These are phyloP conservation scores for Aphelinus atriplicis DNA, from an alignment of 1,140 invertebrate genomes.

Conservation along the genomic window DNA sequence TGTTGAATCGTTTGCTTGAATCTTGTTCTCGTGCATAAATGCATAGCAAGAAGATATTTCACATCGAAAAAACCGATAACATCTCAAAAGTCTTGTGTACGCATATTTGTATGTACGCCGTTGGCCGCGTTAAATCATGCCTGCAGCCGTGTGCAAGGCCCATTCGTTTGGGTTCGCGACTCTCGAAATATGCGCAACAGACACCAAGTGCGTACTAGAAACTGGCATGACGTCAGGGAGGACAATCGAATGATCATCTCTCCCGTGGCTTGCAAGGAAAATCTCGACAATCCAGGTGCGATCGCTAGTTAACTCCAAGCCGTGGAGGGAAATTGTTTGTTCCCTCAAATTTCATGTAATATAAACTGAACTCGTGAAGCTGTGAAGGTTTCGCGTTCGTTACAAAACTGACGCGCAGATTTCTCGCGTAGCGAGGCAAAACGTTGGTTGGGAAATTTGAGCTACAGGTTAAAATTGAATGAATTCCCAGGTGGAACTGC, in stretches of 20 bases:
- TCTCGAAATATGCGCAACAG: constrained; percentile 6
- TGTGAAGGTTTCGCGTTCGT: too few relatives aligned
- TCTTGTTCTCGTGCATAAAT: not conserved
- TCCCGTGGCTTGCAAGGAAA: not conserved
- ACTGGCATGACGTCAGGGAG: not conserved
- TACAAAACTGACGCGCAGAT: too few relatives aligned
- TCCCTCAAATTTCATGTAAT: too few relatives aligned
- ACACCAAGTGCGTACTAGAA: not conserved
- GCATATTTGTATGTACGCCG: not conserved
- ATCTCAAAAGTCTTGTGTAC: constrained; percentile 9
- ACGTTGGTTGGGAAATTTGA: too few relatives aligned
- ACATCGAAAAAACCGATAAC: constrained; percentile 22
- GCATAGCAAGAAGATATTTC: constrained; percentile 1
- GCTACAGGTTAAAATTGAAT: too few relatives aligned
- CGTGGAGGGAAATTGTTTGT: too few relatives aligned
- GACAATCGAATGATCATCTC: constrained; percentile 2
- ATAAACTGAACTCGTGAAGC: too few relatives aligned
- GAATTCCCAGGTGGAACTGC: too few relatives aligned
- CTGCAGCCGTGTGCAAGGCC: not conserved
- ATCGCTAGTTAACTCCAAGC: too few relatives aligned
- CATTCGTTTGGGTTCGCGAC: not conserved
- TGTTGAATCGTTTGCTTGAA: not conserved
- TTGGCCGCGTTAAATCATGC: constrained; percentile 10
- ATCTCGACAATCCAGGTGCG: too few relatives aligned
- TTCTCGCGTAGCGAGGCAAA: too few relatives aligned